These are phyloP conservation scores for Poeciliopsis turneri DNA, from an alignment of 2,797 vertebrate species.

Conservation along the genomic window DNA sequence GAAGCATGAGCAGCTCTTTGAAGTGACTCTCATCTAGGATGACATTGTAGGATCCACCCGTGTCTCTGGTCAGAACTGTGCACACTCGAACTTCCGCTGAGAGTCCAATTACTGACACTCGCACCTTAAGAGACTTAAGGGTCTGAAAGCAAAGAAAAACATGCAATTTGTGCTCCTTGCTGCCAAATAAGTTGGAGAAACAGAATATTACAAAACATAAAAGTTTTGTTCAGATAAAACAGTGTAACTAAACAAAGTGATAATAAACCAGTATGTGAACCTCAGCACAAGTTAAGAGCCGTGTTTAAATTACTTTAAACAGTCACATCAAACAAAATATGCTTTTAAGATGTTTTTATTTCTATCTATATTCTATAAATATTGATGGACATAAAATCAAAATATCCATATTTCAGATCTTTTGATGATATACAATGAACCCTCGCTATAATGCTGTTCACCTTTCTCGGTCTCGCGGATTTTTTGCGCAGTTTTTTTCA, in stretches of 20 bases:
- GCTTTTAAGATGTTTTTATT: not conserved
- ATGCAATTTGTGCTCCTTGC: not conserved
- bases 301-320: not conserved
- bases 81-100: slow-evolving; percentile 97
- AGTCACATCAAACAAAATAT: not conserved
- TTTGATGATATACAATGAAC: too few relatives aligned
- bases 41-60: slow-evolving; percentile 91
- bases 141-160: slow-evolving; percentile 70
- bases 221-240: not conserved
- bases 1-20: slow-evolving; percentile 90
- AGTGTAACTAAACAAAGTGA: too few relatives aligned
- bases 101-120: slow-evolving; percentile 94
- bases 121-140: slow-evolving; percentile 90
- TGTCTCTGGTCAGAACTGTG: slow-evolving; percentile 91
- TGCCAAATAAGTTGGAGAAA: not conserved
- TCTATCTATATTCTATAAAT: not conserved
- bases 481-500: too few relatives aligned
- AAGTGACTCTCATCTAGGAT: slow-evolving; percentile 97
- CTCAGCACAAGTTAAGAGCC: not conserved
- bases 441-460: too few relatives aligned
- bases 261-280: not conserved
- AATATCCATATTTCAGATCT: too few relatives aligned
- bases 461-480: too few relatives aligned
- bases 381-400: too few relatives aligned
- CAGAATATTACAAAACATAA: not conserved